Evolutionary conservation across 1,140 invertebrate genomes (phyloP), one percentile per base, ranked within the genome.

Genomic region (Oscheius sp.): DNA sequence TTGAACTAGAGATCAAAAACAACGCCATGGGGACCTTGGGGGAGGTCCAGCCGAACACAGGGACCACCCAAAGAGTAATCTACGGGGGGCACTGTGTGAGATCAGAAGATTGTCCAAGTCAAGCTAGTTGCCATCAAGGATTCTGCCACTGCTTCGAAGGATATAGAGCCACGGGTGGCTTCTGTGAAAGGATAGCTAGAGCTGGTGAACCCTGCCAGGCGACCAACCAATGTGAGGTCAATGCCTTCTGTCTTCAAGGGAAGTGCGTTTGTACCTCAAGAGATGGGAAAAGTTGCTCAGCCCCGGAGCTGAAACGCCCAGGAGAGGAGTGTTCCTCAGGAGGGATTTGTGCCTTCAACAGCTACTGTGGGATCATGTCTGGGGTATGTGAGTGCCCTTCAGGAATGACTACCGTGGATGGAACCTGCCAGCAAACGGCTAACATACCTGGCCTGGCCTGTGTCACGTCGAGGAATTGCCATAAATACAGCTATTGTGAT

Each of bases 341-440:
- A 28, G 78, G 80, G 36, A 68, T 79, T 3, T 82, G 81, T 59
- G 69, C 68, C 2, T 80, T 71, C 35, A 83, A 84, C 64, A 81
- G 79, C 29, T 70, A 80, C 38, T 84, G 81, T 46, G 77, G 80
- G 32, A 52, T 36, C 3, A 74, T 72, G n/a, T 66, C 59, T 35
- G 81, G 83, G 2, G 83, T 82, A 15, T 82, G 81, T 62, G 81
- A 82, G 64, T 82, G 81, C 46, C 77, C 83, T 3, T 42, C 66
- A 58, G 81, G 82, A 26, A 79, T 79, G 68, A 70, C 82, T 31
- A 84, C 72, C n/a, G 23, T 66, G 31, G 26, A 55, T 45, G 69
- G 66, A 38, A 55, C 49, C 20, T 79, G 78, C 62, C 58, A 61
- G n/a, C 72, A 61, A 18, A 73, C 78, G 7, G 55, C 38, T 4